Evolutionary conservation across 1,140 invertebrate genomes (phyloP).

Genomic region (Lordiphosa stackelbergi): DNA sequence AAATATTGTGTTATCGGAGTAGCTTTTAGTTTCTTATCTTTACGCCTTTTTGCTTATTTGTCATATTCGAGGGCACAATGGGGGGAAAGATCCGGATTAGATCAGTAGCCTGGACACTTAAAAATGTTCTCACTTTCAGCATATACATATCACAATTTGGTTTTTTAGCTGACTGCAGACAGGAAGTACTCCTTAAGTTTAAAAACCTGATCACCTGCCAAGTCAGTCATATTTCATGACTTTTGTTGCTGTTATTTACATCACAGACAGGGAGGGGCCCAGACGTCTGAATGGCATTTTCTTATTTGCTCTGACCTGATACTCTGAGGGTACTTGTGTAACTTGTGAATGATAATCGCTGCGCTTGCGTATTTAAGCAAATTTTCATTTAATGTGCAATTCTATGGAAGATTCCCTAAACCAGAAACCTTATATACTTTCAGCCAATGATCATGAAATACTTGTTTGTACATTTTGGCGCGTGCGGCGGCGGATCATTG

Average conservation of each 20-base stretch:
- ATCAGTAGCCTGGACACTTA: not conserved
- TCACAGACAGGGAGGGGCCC: not conserved
- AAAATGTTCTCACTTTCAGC: not conserved
- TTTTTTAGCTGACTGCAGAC: no score
- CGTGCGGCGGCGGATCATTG: conserved; percentile 50
- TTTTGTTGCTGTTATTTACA: conserved; percentile 11
- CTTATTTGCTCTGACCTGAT: conserved; percentile 25
- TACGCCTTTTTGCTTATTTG: conserved; percentile 50
- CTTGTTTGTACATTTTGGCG: conserved; percentile 29
- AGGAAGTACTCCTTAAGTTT: conserved; percentile 6
- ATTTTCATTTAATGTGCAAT: conserved; percentile 37
- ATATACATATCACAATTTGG: not conserved
- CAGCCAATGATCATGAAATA: conserved; percentile 18
- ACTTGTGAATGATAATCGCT: conserved; percentile 16
- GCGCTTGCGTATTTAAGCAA: conserved; percentile 33
- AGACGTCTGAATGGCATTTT: conserved; percentile 8
- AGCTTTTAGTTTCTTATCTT: conserved; percentile 13
- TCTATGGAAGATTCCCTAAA: conserved; percentile 20
- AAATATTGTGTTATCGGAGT: conserved; percentile 2
- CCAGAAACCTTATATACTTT: conserved; percentile 29
- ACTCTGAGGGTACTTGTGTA: conserved; percentile 30
- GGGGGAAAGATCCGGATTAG: not conserved
- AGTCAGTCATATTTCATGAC: not conserved
- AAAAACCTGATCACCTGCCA: not conserved
- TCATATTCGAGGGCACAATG: not conserved